phyloP scores from a whole-genome alignment of 2,888 invertebrate species.

The Nemoura dubitans region DNA sequence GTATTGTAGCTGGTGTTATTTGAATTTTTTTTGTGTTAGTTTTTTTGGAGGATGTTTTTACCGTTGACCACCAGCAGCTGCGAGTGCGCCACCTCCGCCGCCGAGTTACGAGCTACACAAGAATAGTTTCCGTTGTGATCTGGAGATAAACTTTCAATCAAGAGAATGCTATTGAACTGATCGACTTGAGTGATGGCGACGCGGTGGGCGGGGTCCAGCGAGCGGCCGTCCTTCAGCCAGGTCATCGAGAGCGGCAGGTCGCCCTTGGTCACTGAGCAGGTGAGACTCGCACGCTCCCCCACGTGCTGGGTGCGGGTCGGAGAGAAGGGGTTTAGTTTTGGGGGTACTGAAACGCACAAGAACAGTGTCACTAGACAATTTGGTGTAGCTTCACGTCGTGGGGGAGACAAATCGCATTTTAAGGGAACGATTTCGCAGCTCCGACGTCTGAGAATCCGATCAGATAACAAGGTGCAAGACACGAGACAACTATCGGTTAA shows the following conservation, averaged over 20 bases:
- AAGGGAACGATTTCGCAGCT: no score
- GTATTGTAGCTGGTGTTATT: slow-evolving; percentile 45
- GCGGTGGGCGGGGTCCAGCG: slow-evolving; percentile 70
- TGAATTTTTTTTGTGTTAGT: not conserved
- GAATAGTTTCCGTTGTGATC: slow-evolving; percentile 83
- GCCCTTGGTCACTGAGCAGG: slow-evolving; percentile 79
- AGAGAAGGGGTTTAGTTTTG: slow-evolving; percentile 79
- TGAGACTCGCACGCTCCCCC: slow-evolving; percentile 77
- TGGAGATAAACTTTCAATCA: slow-evolving; percentile 77
- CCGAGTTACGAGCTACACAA: slow-evolving; percentile 76
- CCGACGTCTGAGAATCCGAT: not conserved
- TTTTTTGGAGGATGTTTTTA: slow-evolving; percentile 63
- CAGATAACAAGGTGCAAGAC: not conserved
- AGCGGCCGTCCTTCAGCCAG: slow-evolving; percentile 79
- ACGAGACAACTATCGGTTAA: not conserved
- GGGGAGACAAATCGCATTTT: no score
- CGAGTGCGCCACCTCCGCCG: slow-evolving; percentile 77
- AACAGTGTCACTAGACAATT: slow-evolving; percentile 39
- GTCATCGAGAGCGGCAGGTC: slow-evolving; percentile 78
- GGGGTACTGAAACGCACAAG: slow-evolving; percentile 71
- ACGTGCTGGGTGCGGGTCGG: slow-evolving; percentile 74
- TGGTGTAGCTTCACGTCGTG: not conserved
- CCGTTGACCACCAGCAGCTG: slow-evolving; percentile 81
- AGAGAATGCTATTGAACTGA: slow-evolving; percentile 79
- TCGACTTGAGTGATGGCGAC: slow-evolving; percentile 78